Conservation (phyloP, 2,888 invertebrate species). For the Tyria jacobaeae region DNA sequence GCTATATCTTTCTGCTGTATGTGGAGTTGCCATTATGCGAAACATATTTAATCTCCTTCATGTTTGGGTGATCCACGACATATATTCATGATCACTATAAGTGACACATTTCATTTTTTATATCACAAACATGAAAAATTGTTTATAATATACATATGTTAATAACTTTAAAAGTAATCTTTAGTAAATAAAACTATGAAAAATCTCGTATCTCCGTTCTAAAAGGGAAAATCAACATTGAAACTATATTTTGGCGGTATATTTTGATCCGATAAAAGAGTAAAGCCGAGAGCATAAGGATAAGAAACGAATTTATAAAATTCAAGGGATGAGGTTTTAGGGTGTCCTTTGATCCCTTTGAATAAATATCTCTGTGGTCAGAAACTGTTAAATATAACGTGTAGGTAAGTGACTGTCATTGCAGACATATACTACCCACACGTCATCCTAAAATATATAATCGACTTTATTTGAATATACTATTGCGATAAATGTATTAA, state of each 20-base stretch:
- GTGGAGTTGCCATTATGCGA: no score
- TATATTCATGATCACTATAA: no score
- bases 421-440: neutral
- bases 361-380: constrained; percentile 7
- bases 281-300: constrained; percentile 7
- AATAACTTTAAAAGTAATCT: neutral
- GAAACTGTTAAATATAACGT: neutral
- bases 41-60: no score
- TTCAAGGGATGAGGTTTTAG: neutral
- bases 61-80: no score
- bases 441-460: neutral
- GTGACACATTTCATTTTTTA: no score
- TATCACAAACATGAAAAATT: no score
- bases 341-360: constrained; percentile 7
- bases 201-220: neutral
- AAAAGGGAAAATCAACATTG: neutral
- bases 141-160: no score
- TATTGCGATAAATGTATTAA: no score
- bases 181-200: neutral
- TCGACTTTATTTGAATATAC: neutral
- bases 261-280: constrained; percentile 3
- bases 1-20: no score
- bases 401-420: neutral
- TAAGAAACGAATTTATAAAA: constrained; percentile 10
- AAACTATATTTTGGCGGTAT: neutral